A percentile compares a stretch with the other conserved stretches of the same genome.
phyloP scores from a whole-genome alignment of 2,113 vertebrate species.

The Corythaixoides concolor region DNA sequence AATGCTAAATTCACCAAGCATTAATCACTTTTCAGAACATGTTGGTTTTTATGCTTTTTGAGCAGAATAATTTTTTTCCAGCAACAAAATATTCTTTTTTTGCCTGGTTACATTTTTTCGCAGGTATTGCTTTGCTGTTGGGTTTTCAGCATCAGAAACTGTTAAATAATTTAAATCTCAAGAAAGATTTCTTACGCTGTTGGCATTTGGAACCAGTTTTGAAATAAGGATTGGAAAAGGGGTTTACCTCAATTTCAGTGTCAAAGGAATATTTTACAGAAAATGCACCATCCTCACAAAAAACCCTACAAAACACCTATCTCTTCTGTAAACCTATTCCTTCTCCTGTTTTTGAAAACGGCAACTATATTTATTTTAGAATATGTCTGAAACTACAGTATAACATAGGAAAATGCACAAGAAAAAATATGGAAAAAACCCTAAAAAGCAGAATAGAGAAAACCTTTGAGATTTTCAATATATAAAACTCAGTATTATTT shows the following conservation, averaged over 20 bases:
- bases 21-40: slow-evolving; percentile 25
- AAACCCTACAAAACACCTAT: background rate
- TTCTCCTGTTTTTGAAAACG: background rate
- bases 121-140: slow-evolving; percentile 35
- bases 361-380: background rate
- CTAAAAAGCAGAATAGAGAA: background rate
- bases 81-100: background rate
- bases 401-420: background rate
- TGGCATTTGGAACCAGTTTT: slow-evolving; percentile 39
- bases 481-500: background rate
- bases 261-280: slow-evolving; percentile 24
- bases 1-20: background rate
- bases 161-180: slow-evolving; percentile 61
- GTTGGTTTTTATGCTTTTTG: background rate
- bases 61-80: background rate
- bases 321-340: background rate
- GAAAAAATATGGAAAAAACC: fast-evolving
- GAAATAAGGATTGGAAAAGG: background rate
- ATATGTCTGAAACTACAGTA: background rate
- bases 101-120: background rate
- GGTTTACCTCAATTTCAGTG: slow-evolving; percentile 24
- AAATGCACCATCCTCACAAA: background rate
- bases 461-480: background rate
- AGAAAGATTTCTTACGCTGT: slow-evolving; percentile 9
- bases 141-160: slow-evolving; percentile 43